phyloP scores from a whole-genome alignment of 2,797 vertebrate genomes.

The Clarias laeviceps region DNA sequence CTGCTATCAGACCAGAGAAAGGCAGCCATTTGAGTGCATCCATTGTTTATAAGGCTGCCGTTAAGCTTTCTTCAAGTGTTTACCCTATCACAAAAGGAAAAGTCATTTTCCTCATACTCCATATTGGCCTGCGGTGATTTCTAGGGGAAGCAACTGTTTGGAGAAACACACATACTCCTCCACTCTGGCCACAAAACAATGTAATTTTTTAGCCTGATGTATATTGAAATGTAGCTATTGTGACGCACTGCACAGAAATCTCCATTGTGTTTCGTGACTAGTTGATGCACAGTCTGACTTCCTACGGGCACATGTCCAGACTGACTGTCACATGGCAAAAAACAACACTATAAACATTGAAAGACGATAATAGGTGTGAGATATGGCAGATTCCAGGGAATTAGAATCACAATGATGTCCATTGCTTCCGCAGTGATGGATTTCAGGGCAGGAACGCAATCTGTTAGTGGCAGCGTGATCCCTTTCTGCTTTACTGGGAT shows the following conservation, averaged over 20 bases:
- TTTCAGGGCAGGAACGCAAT: no score
- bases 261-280: slow-evolving; percentile 58
- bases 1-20: slow-evolving; percentile 39
- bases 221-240: slow-evolving; percentile 41
- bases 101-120: slow-evolving; percentile 50
- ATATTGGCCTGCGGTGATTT: slow-evolving; percentile 38
- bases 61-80: slow-evolving; percentile 52
- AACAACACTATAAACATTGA: slow-evolving; percentile 9
- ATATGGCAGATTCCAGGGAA: not conserved
- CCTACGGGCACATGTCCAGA: slow-evolving; percentile 48
- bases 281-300: slow-evolving; percentile 49
- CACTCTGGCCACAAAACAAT: slow-evolving; percentile 27
- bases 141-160: slow-evolving; percentile 41
- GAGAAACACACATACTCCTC: slow-evolving; percentile 33
- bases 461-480: not conserved
- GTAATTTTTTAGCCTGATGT: slow-evolving; percentile 37
- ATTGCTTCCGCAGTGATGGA: not conserved
- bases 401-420: not conserved
- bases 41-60: slow-evolving; percentile 59
- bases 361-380: slow-evolving; percentile 14
- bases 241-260: slow-evolving; percentile 49
- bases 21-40: slow-evolving; percentile 28
- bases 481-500: not conserved
- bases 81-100: slow-evolving; percentile 49
- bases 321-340: slow-evolving; percentile 38